phyloP scores from a whole-genome alignment of 2,888 invertebrate genomes.

The Crepidodera aurea region DNA sequence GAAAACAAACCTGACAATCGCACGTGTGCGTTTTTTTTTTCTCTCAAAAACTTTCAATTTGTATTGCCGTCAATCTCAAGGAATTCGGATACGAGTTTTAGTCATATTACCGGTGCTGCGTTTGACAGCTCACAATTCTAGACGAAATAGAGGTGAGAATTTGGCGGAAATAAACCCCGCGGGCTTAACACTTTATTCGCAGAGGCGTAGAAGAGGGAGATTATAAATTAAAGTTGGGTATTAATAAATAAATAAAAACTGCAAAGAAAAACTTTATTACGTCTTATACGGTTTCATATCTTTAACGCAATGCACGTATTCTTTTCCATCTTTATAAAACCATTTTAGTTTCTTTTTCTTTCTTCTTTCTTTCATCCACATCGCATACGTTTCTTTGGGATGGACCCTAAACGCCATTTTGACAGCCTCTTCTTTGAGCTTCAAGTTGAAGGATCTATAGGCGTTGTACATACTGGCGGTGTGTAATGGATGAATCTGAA shows the following conservation, averaged over 20 bases:
- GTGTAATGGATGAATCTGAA: conserved; percentile 52
- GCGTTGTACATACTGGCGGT: conserved; percentile 47
- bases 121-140: conserved; percentile 27
- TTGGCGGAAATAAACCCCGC: conserved; percentile 14
- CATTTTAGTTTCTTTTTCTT: conserved; percentile 49
- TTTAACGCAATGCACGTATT: conserved; percentile 30
- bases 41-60: conserved; percentile 20
- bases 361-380: conserved; percentile 44
- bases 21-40: conserved; percentile 22
- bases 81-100: conserved; percentile 27
- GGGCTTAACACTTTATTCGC: conserved; percentile 4
- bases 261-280: neutral
- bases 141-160: conserved; percentile 14
- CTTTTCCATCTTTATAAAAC: conserved; percentile 38
- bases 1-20: conserved; percentile 18
- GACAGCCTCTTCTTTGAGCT: conserved; percentile 50
- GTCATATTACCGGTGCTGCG: conserved; percentile 26
- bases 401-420: conserved; percentile 46
- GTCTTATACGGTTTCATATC: conserved; percentile 11
- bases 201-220: conserved; percentile 2
- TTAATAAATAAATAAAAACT: neutral
- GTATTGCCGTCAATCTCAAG: conserved; percentile 27
- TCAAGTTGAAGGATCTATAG: conserved; percentile 49
- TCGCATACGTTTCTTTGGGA: conserved; percentile 44
- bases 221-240: no score